Evolutionary conservation across 2,797 vertebrate species (phyloP), one percentile per base, ranked within the genome.

Genomic region (Pogonophryne albipinna): DNA sequence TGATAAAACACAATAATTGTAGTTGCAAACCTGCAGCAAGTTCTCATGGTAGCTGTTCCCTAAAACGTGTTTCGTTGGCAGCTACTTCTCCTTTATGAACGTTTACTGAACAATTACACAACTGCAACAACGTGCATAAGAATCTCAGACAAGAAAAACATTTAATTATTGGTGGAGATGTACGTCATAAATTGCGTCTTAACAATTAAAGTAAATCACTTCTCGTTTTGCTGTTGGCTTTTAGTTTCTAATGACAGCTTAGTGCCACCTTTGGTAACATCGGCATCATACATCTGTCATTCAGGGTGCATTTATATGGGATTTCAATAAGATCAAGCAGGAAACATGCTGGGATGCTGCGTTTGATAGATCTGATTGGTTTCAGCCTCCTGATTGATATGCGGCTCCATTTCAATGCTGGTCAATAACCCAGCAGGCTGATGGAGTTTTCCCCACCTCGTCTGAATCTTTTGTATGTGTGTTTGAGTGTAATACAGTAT

Each of bases 401-500:
- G 71, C 34, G 10, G 55, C 49, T 85, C 58, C 38, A 31, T 82
- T 76, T 84, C 46, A 65, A 34, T 8, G 1, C 46, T 45, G 45
- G 87, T 85, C 86, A 85, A 86, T 85, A 55, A 71, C n/a, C 27
- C 44, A 52, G 79, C 63, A 58, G 66, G 49, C 47, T 38, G 66
- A 74, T 57, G 53, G 27, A 85, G 79, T 17, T 59, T 62, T 76
- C 53, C n/a, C 50, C 20, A 61, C 69, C 51, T 76, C 58, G 72
- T 69, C 23, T 65, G 1, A 50, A 38, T 67, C 5, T 56, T 59
- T 12, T 6, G 16, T 51, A 44, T 64, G 45, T 23, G 12, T 45
- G 27, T 58, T 8, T 52, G 34, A 45, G 34, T 19, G 19, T 52
- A 19, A 38, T 64, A 23, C 23, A n/a, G 44, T 70, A 53, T 67